Evolutionary conservation across 2,888 invertebrate genomes (phyloP).

Genomic region (Villa cingulata): DNA sequence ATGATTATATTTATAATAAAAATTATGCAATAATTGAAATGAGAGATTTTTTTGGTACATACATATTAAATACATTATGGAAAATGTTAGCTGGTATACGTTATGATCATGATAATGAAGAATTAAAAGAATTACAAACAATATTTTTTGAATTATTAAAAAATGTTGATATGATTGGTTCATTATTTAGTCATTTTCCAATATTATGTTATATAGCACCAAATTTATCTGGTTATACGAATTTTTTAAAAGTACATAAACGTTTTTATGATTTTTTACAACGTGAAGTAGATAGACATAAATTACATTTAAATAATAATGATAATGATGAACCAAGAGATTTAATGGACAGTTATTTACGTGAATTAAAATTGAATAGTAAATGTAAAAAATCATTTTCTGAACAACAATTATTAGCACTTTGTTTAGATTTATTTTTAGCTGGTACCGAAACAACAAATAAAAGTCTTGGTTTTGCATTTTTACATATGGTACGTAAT

Average conservation of each 20-base stretch:
- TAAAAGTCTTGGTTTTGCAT: conserved; percentile 63
- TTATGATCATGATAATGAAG: conserved; percentile 54
- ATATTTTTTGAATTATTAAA: conserved; percentile 57
- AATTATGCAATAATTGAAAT: conserved; percentile 44
- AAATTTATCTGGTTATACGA: conserved; percentile 58
- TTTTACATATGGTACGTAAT: conserved; percentile 56
- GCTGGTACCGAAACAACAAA: conserved; percentile 79
- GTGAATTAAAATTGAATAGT: conserved; percentile 47
- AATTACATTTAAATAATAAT: conserved; percentile 42
- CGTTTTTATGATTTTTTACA: conserved; percentile 58
- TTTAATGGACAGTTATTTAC: conserved; percentile 69
- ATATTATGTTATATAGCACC: conserved; percentile 57
- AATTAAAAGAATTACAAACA: conserved; percentile 51
- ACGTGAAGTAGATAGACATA: conserved; percentile 57
- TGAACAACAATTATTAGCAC: conserved; percentile 62
- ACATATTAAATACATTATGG: conserved; percentile 70
- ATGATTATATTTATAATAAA: conserved; percentile 22
- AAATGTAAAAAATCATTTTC: conserved; percentile 43
- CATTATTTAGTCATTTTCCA: conserved; percentile 68
- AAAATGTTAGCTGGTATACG: conserved; percentile 68
- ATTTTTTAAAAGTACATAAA: conserved; percentile 56
- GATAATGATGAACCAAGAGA: conserved; percentile 52
- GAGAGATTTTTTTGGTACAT: conserved; percentile 61
- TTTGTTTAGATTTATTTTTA: conserved; percentile 75
- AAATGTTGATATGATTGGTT: conserved; percentile 68